Conservation (phyloP, 2,888 invertebrate species). For the Thereva unica region DNA sequence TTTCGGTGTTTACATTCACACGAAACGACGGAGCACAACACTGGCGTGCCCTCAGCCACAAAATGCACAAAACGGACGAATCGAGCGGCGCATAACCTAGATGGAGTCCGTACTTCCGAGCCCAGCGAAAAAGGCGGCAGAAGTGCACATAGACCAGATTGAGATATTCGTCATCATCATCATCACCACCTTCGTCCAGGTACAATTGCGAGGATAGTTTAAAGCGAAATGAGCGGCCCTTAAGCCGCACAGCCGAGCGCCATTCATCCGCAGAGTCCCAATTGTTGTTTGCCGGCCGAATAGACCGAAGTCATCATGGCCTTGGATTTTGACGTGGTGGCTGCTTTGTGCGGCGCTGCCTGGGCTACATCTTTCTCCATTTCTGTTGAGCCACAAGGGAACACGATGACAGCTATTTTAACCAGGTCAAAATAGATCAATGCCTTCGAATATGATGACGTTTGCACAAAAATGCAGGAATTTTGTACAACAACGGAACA, state of each 20-base stretch:
- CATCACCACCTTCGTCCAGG: neutral
- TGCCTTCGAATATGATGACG: constrained; percentile 35
- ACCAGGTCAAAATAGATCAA: constrained; percentile 39
- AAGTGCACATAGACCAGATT: neutral
- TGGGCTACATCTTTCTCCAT: constrained; percentile 21
- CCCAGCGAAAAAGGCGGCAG: neutral
- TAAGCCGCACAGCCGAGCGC: neutral
- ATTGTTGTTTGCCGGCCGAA: constrained; percentile 5
- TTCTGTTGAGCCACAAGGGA: constrained; percentile 7
- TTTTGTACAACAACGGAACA: constrained; percentile 14
- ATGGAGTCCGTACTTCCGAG: neutral
- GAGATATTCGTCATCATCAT: neutral
- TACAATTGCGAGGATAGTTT: constrained; percentile 26
- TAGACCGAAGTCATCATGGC: constrained; percentile 25
- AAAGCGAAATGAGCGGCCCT: constrained; percentile 8
- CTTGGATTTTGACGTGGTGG: neutral
- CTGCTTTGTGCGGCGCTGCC: constrained; percentile 1
- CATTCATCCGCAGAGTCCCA: too few species aligned
- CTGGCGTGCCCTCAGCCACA: constrained; percentile 1
- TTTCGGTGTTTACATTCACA: constrained; percentile 36
- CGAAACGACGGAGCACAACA: neutral
- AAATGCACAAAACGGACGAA: constrained; percentile 13
- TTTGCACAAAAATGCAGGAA: constrained; percentile 36
- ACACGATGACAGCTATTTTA: constrained; percentile 38
- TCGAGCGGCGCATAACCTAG: neutral